phyloP scores from a whole-genome alignment of 2,113 vertebrate species.

The Trichomycterus rosablanca region DNA sequence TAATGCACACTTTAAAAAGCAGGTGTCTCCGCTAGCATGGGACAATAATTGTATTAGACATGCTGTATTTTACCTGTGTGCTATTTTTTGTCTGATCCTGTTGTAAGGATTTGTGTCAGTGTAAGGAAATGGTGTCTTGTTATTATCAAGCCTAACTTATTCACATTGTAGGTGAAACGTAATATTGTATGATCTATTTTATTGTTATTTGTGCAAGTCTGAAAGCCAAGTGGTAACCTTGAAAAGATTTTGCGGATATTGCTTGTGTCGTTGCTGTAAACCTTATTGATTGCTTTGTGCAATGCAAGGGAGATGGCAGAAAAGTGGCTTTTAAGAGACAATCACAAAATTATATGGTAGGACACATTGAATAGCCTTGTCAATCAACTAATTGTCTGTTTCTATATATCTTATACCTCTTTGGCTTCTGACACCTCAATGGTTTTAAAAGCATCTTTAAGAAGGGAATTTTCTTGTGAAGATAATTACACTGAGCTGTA shows the following conservation, averaged over 20 bases:
- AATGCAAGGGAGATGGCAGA: background rate
- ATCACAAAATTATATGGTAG: constrained; percentile 41
- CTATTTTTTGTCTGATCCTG: too few relatives aligned
- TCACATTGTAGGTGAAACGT: background rate
- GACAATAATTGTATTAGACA: too few relatives aligned
- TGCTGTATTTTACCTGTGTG: too few relatives aligned
- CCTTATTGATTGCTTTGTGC: too few relatives aligned
- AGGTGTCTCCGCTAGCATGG: too few relatives aligned
- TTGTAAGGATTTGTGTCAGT: too few relatives aligned
- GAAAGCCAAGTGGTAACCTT: background rate
- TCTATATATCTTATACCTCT: constrained; percentile 57
- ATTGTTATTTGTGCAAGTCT: too few relatives aligned
- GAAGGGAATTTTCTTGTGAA: constrained; percentile 57
- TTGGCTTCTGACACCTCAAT: constrained; percentile 54
- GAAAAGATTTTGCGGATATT: background rate
- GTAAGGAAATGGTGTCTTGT: too few relatives aligned
- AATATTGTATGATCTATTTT: background rate
- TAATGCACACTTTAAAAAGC: too few relatives aligned
- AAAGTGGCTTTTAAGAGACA: constrained; percentile 41
- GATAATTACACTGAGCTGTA: constrained; percentile 62
- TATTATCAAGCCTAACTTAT: too few relatives aligned
- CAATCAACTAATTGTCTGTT: constrained; percentile 52
- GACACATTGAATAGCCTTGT: constrained; percentile 52
- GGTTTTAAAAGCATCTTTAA: constrained; percentile 56
- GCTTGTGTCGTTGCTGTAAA: background rate